Evolutionary conservation across 2,888 invertebrate species (phyloP), one percentile per base, ranked within the genome.

Genomic region (Watsonalla binaria): DNA sequence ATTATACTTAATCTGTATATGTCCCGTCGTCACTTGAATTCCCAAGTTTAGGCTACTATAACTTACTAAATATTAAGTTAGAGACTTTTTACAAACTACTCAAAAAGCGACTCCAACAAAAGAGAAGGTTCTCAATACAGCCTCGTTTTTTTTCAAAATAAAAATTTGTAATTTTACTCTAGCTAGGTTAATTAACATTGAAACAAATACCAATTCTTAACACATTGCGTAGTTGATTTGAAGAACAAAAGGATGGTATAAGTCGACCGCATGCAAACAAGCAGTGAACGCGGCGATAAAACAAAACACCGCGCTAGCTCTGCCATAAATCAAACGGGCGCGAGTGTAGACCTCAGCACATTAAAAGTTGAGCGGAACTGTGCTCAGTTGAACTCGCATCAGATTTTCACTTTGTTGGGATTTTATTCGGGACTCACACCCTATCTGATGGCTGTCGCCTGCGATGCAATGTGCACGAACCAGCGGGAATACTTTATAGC

Each of bases 361-460:
- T 78, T 75, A 77, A 73, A 78, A 75, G 72, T 74, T 70, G 67
- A 59, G 60, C 60, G 65, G 61, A 59, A 59, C 63, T 61, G 62
- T 54, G 61, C 60, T 60, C 65, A 60, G 63, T 55, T 61, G 62
- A 66, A 64, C 62, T 63, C 61, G 62, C 70, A 63, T 68, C 76
- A 72, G 78, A 80, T 84, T 81, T 82, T 82, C 84, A 84, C 82
- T 85, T 83, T 84, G 82, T 78, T 68, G 73, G 73, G 74, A 70
- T 81, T 82, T 80, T 76, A 78, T 77, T 76, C 71, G 70, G 63
- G 72, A 72, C 61, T 63, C 68, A 61, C 53, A 54, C 61, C 69
- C 63, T 80, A 78, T 80, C 78, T 74, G 77, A 80, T 74, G 70
- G 58, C 54, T 65, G 60, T 55, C 57, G 49, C 51, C 54, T 33